Base-by-base conservation (phyloP, 2,797 vertebrate species). In the Darevskia nairensis region DNA sequence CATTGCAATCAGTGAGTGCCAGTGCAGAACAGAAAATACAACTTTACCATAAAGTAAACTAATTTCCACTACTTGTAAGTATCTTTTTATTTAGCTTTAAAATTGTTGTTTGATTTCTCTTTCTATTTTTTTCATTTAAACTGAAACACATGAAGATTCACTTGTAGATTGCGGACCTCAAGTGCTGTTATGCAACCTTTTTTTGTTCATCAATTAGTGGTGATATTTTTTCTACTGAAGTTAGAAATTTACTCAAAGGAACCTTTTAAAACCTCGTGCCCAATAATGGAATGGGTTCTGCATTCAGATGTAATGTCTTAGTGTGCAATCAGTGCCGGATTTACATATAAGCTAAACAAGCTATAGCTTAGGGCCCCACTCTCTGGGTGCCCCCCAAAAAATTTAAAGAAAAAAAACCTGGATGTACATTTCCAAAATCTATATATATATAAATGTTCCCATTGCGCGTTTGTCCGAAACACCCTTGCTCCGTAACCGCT, bases 21-120 rank as follows among this genome's bases (percentile, higher is more conserved):
- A 89, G 74, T 86, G 71, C 19, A 89, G 81, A 93, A 74, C 5
- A 77, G 46, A 68, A 92, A 77, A 84, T 13, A 3, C 74, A 61
- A 71, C n/a, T 85, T 41, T n/a, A 61, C 66, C 46, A 11, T 11
- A 68, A 89, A 81, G 74, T 39, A 23, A 55, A n/a, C 46, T 64
- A 17, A 15, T 32, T 35, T 11, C 46, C 13, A 61, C 32, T 15
- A 27, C 13, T 76, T 29, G 32, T 35, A 50, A 32, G 29, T 64
- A 66, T 76, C 2, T 27, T 25, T 75, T 55, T 69, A 55, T 79
- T 86, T 69, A 39, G 5, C 32, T 80, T n/a, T 8, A 23, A 87
- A 87, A 25, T 3, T 11, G n/a, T 21, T n/a, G 8, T 55, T 27
- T 59, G 23, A 78, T 55, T n/a, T 25, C 41, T 64, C 3, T 17